phyloP scores from a whole-genome alignment of 2,113 vertebrate genomes.

The Zootoca vivipara region DNA sequence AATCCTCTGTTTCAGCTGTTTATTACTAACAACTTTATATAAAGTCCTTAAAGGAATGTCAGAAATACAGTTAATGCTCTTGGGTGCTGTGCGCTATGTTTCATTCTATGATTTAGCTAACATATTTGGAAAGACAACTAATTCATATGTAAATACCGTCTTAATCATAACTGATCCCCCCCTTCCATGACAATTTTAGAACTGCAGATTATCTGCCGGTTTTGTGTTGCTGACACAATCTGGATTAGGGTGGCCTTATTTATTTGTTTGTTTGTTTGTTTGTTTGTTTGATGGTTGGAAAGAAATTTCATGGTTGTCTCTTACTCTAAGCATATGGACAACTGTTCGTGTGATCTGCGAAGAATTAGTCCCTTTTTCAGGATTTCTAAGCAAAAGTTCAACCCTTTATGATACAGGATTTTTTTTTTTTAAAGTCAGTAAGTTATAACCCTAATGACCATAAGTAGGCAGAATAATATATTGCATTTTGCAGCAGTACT shows the following conservation, averaged over 20 bases:
- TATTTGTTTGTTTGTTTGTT: neutral
- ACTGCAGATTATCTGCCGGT: neutral
- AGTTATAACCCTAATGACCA: neutral
- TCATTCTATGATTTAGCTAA: neutral
- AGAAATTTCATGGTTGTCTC: neutral
- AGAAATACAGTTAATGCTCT: conserved; percentile 28
- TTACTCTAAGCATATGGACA: too few relatives aligned
- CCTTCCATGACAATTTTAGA: neutral
- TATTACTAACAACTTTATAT: neutral
- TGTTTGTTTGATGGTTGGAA: neutral
- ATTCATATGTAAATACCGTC: neutral
- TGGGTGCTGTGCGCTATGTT: neutral
- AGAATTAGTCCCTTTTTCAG: too few relatives aligned
- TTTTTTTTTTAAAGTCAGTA: too few relatives aligned
- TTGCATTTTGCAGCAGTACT: neutral
- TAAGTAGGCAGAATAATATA: neutral
- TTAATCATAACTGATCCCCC: neutral
- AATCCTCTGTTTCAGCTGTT: neutral
- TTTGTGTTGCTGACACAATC: neutral
- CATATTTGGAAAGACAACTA: conserved; percentile 5
- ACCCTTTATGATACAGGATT: too few relatives aligned
- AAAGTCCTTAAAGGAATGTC: conserved; percentile 8
- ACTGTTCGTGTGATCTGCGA: neutral
- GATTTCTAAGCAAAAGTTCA: too few relatives aligned
- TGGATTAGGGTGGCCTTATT: neutral